phyloP scores from a whole-genome alignment of 2,113 vertebrate genomes.

The Acanthisitta chloris region DNA sequence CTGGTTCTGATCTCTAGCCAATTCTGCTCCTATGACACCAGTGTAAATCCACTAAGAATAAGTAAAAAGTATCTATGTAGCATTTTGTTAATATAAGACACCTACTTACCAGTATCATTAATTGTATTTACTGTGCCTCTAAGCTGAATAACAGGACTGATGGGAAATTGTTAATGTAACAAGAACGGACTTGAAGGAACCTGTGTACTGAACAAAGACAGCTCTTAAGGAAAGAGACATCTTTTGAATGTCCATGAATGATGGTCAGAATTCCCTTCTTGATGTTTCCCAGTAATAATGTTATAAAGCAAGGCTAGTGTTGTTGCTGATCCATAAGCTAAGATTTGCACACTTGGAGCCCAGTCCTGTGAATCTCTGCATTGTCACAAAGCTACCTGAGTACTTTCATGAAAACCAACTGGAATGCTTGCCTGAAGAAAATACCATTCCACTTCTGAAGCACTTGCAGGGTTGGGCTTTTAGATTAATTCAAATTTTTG shows the following conservation, averaged over 20 bases:
- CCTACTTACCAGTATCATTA: not conserved
- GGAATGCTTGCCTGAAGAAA: not conserved
- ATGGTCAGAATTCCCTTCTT: not conserved
- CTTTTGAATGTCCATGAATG: not conserved
- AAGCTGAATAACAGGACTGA: not conserved
- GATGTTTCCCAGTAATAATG: slow-evolving; percentile 21
- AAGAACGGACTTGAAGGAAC: not conserved
- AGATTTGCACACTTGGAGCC: slow-evolving; percentile 55
- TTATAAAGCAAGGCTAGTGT: slow-evolving; percentile 4
- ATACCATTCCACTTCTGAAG: not conserved
- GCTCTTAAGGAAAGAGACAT: not conserved
- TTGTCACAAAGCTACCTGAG: not conserved
- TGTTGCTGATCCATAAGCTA: slow-evolving; percentile 44
- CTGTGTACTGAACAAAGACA: not conserved
- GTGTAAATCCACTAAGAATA: not conserved
- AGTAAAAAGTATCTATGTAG: slow-evolving; percentile 38
- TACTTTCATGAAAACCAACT: not conserved
- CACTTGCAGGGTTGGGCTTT: slow-evolving; percentile 46
- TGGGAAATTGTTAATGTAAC: not conserved
- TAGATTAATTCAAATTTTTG: slow-evolving; percentile 32
- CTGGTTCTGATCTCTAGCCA: slow-evolving; percentile 16
- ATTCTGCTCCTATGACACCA: not conserved
- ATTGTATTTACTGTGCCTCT: slow-evolving; percentile 26
- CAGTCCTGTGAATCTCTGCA: not conserved
- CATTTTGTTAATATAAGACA: slow-evolving; percentile 26